Evolutionary conservation across 2,888 invertebrate genomes (phyloP).

Genomic region (Sarcophaga variegata): DNA sequence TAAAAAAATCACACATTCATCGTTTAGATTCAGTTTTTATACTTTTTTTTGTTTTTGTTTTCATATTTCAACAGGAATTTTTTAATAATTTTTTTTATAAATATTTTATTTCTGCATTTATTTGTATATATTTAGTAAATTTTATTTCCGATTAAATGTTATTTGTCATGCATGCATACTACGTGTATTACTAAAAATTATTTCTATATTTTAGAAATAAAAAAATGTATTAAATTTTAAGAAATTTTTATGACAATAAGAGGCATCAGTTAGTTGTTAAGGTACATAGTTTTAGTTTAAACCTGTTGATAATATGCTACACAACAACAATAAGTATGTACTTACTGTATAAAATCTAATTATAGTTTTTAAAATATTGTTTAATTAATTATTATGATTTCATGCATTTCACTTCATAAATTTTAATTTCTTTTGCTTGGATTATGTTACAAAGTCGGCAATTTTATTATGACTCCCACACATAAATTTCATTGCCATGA

Average conservation of each 20-base stretch:
- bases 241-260: too few relatives aligned
- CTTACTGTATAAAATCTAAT: not conserved
- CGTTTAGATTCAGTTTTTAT: not conserved
- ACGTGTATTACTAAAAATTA: not conserved
- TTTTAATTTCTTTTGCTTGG: not conserved
- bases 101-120: too few relatives aligned
- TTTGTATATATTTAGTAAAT: constrained; percentile 1
- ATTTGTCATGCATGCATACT: constrained; percentile 29
- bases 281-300: too few relatives aligned
- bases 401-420: not conserved
- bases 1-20: not conserved
- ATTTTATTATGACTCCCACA: not conserved
- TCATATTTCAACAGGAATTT: not conserved
- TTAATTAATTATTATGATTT: constrained; percentile 8
- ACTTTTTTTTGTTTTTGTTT: not conserved
- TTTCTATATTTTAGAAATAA: constrained; percentile 29
- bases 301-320: too few relatives aligned
- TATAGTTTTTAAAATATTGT: not conserved
- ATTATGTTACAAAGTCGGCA: not conserved
- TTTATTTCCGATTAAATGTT: constrained; percentile 46
- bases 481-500: not conserved
- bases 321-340: not conserved
- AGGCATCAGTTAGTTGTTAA: too few relatives aligned
- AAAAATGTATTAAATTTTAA: not conserved
- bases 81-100: constrained; percentile 10